phyloP scores from a whole-genome alignment of 2,888 invertebrate genomes.

The Parochlus steinenii region DNA sequence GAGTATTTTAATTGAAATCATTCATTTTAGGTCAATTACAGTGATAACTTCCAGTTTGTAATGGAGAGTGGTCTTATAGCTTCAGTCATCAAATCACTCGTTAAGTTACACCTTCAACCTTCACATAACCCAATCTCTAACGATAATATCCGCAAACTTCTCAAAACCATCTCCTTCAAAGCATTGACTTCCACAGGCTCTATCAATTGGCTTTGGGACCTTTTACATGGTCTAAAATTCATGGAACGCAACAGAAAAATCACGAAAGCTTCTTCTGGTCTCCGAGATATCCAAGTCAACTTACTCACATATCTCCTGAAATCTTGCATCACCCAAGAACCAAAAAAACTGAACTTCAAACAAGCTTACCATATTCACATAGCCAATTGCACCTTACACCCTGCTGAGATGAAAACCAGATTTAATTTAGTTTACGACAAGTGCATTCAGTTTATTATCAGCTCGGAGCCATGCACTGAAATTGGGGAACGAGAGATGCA shows the following conservation, averaged over 20 bases:
- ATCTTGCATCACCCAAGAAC: slow-evolving; percentile 1
- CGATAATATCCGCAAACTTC: slow-evolving; percentile 21
- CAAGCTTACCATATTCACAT: not conserved
- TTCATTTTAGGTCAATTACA: no score
- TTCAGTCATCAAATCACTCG: not conserved
- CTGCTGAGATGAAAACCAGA: slow-evolving; percentile 24
- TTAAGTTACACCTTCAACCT: not conserved
- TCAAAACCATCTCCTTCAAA: slow-evolving; percentile 22
- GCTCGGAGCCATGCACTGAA: slow-evolving; percentile 19
- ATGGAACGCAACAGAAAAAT: slow-evolving; percentile 24
- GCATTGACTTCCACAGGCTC: slow-evolving; percentile 26
- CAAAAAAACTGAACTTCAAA: not conserved
- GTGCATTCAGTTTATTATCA: slow-evolving; percentile 25
- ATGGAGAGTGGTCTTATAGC: not conserved
- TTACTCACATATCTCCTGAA: not conserved
- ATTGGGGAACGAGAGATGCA: slow-evolving; percentile 23
- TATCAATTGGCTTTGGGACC: slow-evolving; percentile 29
- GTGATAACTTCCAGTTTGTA: no score
- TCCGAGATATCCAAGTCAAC: slow-evolving; percentile 17
- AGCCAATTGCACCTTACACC: slow-evolving; percentile 20
- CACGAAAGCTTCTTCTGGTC: no score
- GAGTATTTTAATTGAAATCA: no score
- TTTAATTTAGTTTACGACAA: slow-evolving; percentile 28
- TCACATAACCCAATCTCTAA: slow-evolving; percentile 15
- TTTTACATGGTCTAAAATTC: slow-evolving; percentile 21